Base-by-base conservation (phyloP, 2,888 invertebrate genomes). In the Alloscopus bannaensis region DNA sequence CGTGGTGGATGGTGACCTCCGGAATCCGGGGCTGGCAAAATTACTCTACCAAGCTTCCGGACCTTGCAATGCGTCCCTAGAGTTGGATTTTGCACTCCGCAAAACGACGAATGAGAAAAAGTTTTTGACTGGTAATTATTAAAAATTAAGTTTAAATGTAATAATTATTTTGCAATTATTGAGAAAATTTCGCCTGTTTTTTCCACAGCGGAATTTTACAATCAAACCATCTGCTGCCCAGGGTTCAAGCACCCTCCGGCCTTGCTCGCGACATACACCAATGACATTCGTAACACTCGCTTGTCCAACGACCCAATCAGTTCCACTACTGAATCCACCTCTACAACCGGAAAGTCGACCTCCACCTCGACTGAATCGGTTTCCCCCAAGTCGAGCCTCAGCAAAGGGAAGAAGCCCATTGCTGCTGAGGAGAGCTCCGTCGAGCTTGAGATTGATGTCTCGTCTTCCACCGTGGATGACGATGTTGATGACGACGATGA, bases 171-270 rank as follows among this genome's bases (percentile, higher is more conserved):
- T 47, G n/a, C n/a, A n/a, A n/a, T n/a, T n/a, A n/a, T n/a, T n/a
- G n/a, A n/a, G n/a, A n/a, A n/a, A n/a, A n/a, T n/a, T n/a, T n/a
- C n/a, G n/a, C 28, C n/a, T n/a, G n/a, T n/a, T 52, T 36, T 16
- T n/a, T 50, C 47, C 24, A 26, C 24, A 82, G 80, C 31, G 3
- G 36, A 69, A 47, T 80, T 80, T 29, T 71, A 77, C 40, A 82
- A 82, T 28, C 77, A 82, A 40, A 69, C 76, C 8, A 62, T 82
- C 6, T 82, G 82, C 57, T 82, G 82, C 28, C 71, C 82, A 8
- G 79, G 75, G 1, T 80, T 80, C 26, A 76, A 76, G 29, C 69
- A 76, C 20, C 68, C 68, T 16, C 69, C 76, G 1, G 31, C 45
- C 13, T 13, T 60, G 4, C 6, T 68, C 16, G 60, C 31, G 4